These are phyloP conservation scores for Tupaia chinensis DNA, from an alignment of 2,113 vertebrate species.

Conservation along the genomic window DNA sequence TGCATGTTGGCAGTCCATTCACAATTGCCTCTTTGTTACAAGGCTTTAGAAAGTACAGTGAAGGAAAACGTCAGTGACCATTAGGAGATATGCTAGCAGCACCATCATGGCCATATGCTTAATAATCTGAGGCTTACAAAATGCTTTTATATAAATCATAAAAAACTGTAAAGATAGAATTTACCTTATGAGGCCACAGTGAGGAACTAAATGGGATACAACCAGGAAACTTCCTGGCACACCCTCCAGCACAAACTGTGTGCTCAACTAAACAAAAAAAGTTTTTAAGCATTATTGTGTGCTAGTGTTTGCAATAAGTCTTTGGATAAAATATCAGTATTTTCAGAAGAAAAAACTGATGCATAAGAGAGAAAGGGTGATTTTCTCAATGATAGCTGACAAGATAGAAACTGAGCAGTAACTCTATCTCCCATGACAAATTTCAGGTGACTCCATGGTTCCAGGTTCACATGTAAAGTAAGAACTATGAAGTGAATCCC, in stretches of 20 bases:
- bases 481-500: fast-evolving
- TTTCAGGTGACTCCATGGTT: fast-evolving
- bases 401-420: background rate
- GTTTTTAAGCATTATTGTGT: background rate
- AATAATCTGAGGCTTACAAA: background rate
- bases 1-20: background rate
- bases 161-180: background rate
- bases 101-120: background rate
- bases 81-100: background rate
- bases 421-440: background rate
- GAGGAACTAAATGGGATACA: background rate
- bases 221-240: background rate
- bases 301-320: background rate
- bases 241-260: background rate
- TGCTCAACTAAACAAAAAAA: background rate
- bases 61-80: background rate
- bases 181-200: background rate
- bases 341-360: background rate
- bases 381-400: background rate
- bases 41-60: background rate
- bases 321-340: background rate
- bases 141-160: background rate
- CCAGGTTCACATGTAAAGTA: background rate
- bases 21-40: background rate
- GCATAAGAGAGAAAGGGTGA: background rate